Evolutionary conservation across 2,888 invertebrate genomes (phyloP).

Genomic region (Dicranocentrus wangi): DNA sequence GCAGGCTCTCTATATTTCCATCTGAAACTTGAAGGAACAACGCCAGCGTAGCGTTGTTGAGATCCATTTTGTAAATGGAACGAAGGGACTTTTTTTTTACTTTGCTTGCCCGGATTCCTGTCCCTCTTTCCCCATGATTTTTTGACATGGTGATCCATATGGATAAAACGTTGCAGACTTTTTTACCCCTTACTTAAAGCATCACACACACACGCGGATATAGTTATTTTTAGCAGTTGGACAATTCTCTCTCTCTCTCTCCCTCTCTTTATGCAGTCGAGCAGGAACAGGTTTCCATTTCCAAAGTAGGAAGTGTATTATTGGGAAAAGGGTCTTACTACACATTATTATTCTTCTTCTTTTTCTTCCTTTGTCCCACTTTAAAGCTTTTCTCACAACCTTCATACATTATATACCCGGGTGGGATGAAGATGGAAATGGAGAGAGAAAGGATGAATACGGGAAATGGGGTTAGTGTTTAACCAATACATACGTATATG

Average conservation of each 20-base stretch:
- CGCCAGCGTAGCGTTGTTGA: not conserved
- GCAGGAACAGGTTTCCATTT: too few species aligned
- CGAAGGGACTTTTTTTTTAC: slow-evolving; percentile 14
- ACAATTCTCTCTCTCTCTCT: too few species aligned
- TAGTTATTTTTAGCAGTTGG: too few species aligned
- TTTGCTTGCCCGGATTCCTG: slow-evolving; percentile 8
- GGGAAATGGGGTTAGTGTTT: slow-evolving; percentile 15
- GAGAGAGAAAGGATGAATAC: slow-evolving; percentile 21
- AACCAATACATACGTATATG: too few species aligned
- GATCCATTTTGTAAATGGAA: slow-evolving; percentile 25
- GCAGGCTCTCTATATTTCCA: not conserved
- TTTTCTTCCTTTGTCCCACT: slow-evolving; percentile 13
- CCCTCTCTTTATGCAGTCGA: too few species aligned
- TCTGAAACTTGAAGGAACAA: not conserved
- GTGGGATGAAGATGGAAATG: not conserved
- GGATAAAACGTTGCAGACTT: not conserved
- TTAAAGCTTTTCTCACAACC: slow-evolving; percentile 22
- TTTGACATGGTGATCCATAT: slow-evolving; percentile 12
- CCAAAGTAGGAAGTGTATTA: too few species aligned
- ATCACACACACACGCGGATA: too few species aligned
- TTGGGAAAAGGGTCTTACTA: too few species aligned
- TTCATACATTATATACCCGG: not conserved
- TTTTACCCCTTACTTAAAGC: not conserved
- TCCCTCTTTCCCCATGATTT: slow-evolving; percentile 27
- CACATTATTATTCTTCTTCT: too few species aligned